Percentiles rank a stretch among this genome's conserved stretches.
Conservation (phyloP, 1,140 invertebrate species). For the Danaus melanippus region DNA sequence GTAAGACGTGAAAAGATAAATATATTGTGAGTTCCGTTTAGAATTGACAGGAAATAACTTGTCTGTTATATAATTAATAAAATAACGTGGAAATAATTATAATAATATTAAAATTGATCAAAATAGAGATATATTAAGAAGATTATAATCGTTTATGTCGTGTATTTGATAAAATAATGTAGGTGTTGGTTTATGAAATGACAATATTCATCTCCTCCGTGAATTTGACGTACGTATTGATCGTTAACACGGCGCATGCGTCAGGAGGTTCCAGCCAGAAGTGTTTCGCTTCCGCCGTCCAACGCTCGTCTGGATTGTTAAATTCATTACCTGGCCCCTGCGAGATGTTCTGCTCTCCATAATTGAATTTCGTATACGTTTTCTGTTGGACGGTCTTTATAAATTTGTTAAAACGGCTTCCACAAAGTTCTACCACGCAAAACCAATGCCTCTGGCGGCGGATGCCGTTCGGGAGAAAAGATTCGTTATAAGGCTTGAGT, state of each 20-base stretch:
- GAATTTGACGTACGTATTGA: constrained; percentile 2
- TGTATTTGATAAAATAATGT: no score
- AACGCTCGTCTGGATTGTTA: constrained; percentile 7
- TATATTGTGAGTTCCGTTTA: no score
- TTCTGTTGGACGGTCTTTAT: constrained; percentile 15
- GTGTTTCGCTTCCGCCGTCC: background rate
- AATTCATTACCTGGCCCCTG: no score
- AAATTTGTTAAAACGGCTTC: constrained; percentile 46
- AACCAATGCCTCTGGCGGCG: constrained; percentile 56
- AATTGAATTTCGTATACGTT: constrained; percentile 10
- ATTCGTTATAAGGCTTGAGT: constrained; percentile 36
- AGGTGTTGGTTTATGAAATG: no score
- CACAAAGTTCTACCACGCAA: constrained; percentile 29
- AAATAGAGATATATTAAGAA: no score
- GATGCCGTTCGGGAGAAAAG: constrained; percentile 36
- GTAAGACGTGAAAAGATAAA: no score
- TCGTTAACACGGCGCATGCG: constrained; percentile 10
- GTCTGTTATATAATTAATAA: no score
- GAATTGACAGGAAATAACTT: no score
- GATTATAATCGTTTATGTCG: no score
- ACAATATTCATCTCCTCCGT: no score
- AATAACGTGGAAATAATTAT: no score
- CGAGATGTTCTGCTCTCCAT: constrained; percentile 14
- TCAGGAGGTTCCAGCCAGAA: constrained; percentile 7
- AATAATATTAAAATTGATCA: no score